Percentiles rank a stretch among this genome's conserved stretches.
phyloP scores from a whole-genome alignment of 1,140 invertebrate species.

The Papilio glaucus region DNA sequence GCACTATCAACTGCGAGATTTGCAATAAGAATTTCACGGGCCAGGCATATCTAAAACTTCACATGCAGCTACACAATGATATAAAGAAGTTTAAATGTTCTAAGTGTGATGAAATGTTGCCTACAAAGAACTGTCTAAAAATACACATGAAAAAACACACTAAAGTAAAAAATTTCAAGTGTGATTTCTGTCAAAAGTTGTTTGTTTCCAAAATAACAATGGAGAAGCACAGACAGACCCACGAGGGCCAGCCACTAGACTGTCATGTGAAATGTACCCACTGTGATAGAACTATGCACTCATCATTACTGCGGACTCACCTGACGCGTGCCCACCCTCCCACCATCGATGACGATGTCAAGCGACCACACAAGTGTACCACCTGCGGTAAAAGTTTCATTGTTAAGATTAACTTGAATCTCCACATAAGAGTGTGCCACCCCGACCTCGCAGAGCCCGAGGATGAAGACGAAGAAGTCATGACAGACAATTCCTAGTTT shows the following conservation, averaged over 20 bases:
- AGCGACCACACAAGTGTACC: constrained; percentile 73
- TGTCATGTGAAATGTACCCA: constrained; percentile 76
- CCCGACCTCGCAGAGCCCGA: constrained; percentile 74
- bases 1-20: constrained; percentile 82
- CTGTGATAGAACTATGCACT: constrained; percentile 76
- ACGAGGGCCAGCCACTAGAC: constrained; percentile 74
- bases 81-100: constrained; percentile 87
- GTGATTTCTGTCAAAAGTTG: constrained; percentile 79
- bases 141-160: constrained; percentile 83
- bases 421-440: constrained; percentile 76
- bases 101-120: constrained; percentile 87
- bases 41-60: constrained; percentile 84
- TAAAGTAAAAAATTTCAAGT: constrained; percentile 81
- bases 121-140: constrained; percentile 86
- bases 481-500: constrained; percentile 76
- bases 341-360: constrained; percentile 70
- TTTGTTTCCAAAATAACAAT: constrained; percentile 82
- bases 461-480: constrained; percentile 76
- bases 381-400: constrained; percentile 79
- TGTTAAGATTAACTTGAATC: constrained; percentile 77
- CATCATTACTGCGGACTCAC: constrained; percentile 72
- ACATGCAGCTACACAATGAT: constrained; percentile 86
- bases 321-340: constrained; percentile 66
- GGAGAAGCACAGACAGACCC: constrained; percentile 75
- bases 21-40: constrained; percentile 87